Conservation (phyloP, 2,888 invertebrate genomes). For the Arge pagana region DNA sequence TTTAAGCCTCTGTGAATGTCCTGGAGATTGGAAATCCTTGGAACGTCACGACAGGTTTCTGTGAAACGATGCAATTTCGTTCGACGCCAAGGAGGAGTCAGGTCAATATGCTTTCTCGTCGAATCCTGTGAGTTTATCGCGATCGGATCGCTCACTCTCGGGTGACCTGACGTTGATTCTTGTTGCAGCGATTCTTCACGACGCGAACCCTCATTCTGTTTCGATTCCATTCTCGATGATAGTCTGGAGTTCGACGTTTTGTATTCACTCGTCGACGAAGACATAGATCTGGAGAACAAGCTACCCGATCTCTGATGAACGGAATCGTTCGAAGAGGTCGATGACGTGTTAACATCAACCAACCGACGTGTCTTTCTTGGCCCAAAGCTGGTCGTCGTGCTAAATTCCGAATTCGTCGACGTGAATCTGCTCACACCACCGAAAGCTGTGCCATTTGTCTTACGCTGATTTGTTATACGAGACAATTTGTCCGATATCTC, state of each 20-base stretch:
- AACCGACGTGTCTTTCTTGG: constrained; percentile 4
- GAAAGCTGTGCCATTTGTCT: constrained; percentile 52
- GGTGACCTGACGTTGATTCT: neutral
- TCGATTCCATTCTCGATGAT: constrained; percentile 35
- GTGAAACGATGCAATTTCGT: constrained; percentile 49
- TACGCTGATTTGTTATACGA: constrained; percentile 44
- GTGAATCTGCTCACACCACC: constrained; percentile 35
- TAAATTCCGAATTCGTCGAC: neutral
- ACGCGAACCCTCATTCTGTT: constrained; percentile 11
- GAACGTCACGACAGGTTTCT: constrained; percentile 53
- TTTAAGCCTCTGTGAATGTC: constrained; percentile 50
- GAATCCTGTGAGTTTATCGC: neutral
- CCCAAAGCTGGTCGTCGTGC: constrained; percentile 4
- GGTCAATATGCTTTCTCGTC: constrained; percentile 39
- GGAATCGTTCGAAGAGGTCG: neutral
- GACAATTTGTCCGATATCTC: constrained; percentile 53
- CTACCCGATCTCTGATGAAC: neutral
- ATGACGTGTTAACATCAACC: neutral
- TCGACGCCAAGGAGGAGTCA: constrained; percentile 52
- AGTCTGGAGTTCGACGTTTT: too few relatives aligned
- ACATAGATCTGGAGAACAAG: constrained; percentile 28
- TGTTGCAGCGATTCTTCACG: too few relatives aligned
- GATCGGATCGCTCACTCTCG: neutral
- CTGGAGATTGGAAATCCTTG: constrained; percentile 49
- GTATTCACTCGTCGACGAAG: constrained; percentile 40